A percentile compares a stretch with the other conserved stretches of the same genome.
Evolutionary conservation across 2,113 vertebrate genomes (phyloP).

Genomic region (Carettochelys insculpta): DNA sequence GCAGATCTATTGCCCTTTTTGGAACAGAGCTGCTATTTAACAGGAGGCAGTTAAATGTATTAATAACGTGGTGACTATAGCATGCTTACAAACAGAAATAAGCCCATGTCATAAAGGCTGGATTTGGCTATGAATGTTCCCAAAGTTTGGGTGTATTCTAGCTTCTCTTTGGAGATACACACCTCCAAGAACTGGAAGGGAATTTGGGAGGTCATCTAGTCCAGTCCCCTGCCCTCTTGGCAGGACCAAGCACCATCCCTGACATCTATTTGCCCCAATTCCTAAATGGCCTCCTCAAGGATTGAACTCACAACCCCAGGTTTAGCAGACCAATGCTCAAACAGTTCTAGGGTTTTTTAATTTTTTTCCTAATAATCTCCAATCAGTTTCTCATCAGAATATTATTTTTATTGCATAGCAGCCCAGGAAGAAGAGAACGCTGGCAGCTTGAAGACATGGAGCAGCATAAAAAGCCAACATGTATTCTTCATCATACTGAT

Average conservation of each 20-base stretch:
- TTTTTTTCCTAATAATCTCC: not conserved
- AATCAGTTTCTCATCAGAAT: not conserved
- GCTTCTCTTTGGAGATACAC: not conserved
- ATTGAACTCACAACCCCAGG: too few species aligned
- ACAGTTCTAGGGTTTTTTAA: too few species aligned
- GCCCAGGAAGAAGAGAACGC: conserved; percentile 56
- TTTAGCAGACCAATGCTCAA: too few species aligned
- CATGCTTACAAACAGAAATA: not conserved
- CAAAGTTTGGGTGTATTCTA: not conserved
- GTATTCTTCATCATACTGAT: conserved; percentile 68
- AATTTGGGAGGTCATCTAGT: too few species aligned
- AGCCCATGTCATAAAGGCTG: not conserved
- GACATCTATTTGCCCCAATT: too few species aligned
- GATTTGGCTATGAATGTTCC: not conserved
- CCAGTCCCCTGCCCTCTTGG: too few species aligned
- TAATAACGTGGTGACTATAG: not conserved
- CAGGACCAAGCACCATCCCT: too few species aligned
- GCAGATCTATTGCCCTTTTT: not conserved
- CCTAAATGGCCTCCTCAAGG: too few species aligned
- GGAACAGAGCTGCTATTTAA: not conserved
- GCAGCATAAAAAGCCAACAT: conserved; percentile 25
- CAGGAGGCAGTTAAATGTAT: too few species aligned
- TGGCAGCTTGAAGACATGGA: not conserved
- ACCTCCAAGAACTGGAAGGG: too few species aligned
- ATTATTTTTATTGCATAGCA: conserved; percentile 48